Evolutionary conservation across 2,888 invertebrate genomes (phyloP), one percentile per base, ranked within the genome.

Genomic region (Empis livida): DNA sequence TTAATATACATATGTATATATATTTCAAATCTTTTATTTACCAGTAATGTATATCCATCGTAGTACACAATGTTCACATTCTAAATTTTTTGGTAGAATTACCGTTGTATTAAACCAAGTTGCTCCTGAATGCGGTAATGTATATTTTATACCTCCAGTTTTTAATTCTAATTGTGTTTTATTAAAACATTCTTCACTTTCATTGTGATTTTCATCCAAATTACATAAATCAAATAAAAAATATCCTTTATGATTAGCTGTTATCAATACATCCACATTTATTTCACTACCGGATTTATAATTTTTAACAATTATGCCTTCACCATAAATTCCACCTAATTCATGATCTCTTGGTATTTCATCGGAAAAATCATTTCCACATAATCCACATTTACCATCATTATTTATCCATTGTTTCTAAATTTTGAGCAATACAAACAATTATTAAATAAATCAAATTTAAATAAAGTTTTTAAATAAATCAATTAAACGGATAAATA

Each of bases 341-440:
- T 78, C 77, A 54, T 77, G 71, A 6, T 65, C 59, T 43, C 77
- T 63, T 0, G 78, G 78, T 32, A 54, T 60, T 1, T 61, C 44
- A 3, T 61, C 23, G 3, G 63, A 58, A 50, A 67, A 76, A 49
- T 68, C 60, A 56, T 78, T 77, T 2, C 78, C 78, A 52, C 77
- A 78, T 1, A 70, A 53, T 1, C 78, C 78, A 53, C 78, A 78
- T 44, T 64, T 65, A 2, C 75, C 76, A 2, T 56, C 59, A 50
- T 72, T 63, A 17, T 55, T 50, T 5, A 54, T 30, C 61, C 71
- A 72, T 61, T 75, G 75, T 15, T 55, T 57, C 65, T 65, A 16
- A 16, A 11, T n/a, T 23, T 20, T 11, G 9, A 39, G 15, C 5
- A 39, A 39, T 6, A 32, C 13, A 32, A 13, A 32, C n/a, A 32